Base-by-base conservation (phyloP, 2,888 invertebrate species). In the Orchesellides sinensis region DNA sequence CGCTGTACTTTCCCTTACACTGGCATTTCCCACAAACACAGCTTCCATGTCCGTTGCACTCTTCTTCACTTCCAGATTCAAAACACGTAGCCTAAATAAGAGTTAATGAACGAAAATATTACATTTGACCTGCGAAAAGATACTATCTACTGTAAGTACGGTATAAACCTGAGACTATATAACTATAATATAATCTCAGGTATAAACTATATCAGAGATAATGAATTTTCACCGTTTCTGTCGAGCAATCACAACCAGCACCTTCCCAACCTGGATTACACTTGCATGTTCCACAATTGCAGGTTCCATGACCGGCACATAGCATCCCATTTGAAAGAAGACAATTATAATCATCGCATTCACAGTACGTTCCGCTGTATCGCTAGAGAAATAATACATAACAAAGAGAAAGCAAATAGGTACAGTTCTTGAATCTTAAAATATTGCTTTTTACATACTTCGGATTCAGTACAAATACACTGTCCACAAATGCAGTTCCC, bases 401-500 rank as follows among this genome's bases (percentile, higher is more conserved):
- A 32, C 10, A 32, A 32, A 32, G 32, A 32, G 32, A 6, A 32
- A 32, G 10, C 32, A 6, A 32, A 32, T 32, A 32, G 5, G 32
- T 6, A 32, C 10, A 32, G 10, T 5, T 5, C 5, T 32, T 6
- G 10, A 32, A 40, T 2, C n/a, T 14, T n/a, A 10, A 40, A 40
- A 40, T 19, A 12, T 5, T n/a, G 19, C 21, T 85, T 84, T 29
- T 4, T 25, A 40, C 8, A 23, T 65, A 82, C 84, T 14, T 87
- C 65, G 63, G n/a, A 0, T n/a, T 84, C 70, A 19, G 80, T 75
- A 83, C 92, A 92, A 10, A 89, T 89, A 88, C 92, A 92, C 77
- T 89, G 88, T 56, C 92, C 92, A 89, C 92, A 92, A 21, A 89
- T 89, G 89, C 92, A 92, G 19, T 89, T 89, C 23, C 92, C 92